Evolutionary conservation across 2,113 vertebrate genomes (phyloP), one percentile per base, ranked within the genome.

Genomic region (Myocastor coypus): DNA sequence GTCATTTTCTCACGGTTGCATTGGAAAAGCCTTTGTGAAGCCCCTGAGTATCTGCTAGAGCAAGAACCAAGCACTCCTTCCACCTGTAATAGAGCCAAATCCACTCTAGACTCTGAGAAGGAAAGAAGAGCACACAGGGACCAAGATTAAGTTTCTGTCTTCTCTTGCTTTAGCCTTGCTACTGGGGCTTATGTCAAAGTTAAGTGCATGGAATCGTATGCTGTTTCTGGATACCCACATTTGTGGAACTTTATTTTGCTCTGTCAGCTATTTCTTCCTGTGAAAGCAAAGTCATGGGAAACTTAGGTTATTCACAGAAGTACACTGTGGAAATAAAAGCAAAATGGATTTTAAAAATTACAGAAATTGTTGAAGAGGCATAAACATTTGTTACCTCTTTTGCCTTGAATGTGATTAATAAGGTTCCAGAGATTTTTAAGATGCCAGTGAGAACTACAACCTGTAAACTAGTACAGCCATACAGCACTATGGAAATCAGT

Each of bases 291-390:
- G 26, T 59, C 52, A 52, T 42, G 73, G 11, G 40, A 30, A 50
- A 89, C 73, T 68, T 52, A 19, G 19, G 83, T 85, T 94, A 93
- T 87, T 84, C 77, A 88, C 24, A 28, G 37, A 90, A 93, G 64
- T 64, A 77, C 19, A 68, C 6, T 83, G 68, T 86, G 37, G 92
- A 89, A n/a, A 80, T 86, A 59, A 78, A 86, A 71, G 34, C 57
- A 89, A 78, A 86, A 85, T 68, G 86, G 75, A 24, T 78, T 68
- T 64, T 87, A 86, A 61, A 24, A 89, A 68, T 19, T 92, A 88
- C 7, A 86, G n/a, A 93, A 91, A 34, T 63, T 42, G 46, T 83
- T 89, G n/a, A 88, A 83, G 84, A 78, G 22, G 28, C 61, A 7
- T 17, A 71, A 69, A 57, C n/a, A 63, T 24, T 28, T 91, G 71